These are phyloP conservation scores for Meandrusa payeni DNA, from an alignment of 2,888 invertebrate genomes.

Conservation along the genomic window DNA sequence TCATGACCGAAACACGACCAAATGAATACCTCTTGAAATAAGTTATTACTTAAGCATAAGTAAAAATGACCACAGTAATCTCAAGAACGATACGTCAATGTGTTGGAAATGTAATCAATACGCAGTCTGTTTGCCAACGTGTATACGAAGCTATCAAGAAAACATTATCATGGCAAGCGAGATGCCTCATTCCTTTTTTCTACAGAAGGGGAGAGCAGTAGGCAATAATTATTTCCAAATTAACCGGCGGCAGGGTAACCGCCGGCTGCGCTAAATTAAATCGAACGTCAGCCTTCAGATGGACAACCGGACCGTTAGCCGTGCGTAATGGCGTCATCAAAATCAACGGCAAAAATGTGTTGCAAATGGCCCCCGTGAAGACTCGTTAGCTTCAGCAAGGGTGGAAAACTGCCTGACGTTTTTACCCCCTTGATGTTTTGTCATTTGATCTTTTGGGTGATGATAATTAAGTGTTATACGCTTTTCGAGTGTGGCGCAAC, in stretches of 20 bases:
- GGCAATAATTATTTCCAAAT: constrained; percentile 74
- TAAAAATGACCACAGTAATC: no score
- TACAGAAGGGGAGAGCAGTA: constrained; percentile 43
- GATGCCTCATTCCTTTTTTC: constrained; percentile 39
- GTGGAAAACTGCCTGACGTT: constrained; percentile 32
- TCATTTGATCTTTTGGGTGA: constrained; percentile 24
- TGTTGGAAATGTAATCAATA: constrained; percentile 3
- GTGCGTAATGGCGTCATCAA: constrained; percentile 66
- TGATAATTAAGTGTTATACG: constrained; percentile 8
- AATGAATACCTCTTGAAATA: no score
- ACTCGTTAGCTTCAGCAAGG: constrained; percentile 37
- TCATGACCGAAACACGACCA: no score
- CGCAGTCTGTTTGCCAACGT: neutral
- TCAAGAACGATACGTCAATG: no score
- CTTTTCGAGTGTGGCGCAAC: neutral
- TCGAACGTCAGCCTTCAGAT: constrained; percentile 54
- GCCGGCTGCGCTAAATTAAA: constrained; percentile 73
- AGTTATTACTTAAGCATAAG: no score
- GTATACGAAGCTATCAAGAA: constrained; percentile 33
- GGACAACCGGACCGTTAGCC: constrained; percentile 62
- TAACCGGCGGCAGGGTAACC: constrained; percentile 58
- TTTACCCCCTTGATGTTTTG: constrained; percentile 24
- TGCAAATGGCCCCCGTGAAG: constrained; percentile 51
- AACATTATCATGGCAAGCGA: constrained; percentile 30
- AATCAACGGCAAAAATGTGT: constrained; percentile 69